Conservation (phyloP, 2,797 vertebrate genomes). For the Pipistrellus nathusii region DNA sequence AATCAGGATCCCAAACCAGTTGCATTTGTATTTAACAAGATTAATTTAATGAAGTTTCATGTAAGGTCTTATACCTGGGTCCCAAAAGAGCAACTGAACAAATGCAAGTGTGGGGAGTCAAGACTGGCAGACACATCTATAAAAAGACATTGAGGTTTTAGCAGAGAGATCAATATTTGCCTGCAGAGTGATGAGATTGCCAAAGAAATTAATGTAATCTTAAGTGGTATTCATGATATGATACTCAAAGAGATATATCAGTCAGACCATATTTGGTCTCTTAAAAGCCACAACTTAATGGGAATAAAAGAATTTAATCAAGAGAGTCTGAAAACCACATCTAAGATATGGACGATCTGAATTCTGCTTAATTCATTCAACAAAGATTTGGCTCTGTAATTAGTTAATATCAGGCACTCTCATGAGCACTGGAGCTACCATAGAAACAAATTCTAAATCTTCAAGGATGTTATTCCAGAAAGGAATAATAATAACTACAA, state of each 20-base stretch:
- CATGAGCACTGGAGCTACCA: neutral
- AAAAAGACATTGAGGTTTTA: neutral
- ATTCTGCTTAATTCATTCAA: constrained; percentile 45
- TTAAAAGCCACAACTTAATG: neutral
- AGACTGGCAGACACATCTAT: neutral
- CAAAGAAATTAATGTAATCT: neutral
- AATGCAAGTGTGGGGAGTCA: neutral
- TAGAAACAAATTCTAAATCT: neutral
- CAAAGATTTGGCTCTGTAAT: neutral
- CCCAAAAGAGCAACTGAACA: neutral
- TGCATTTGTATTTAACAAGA: neutral
- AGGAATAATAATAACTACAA: neutral
- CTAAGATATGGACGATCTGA: neutral
- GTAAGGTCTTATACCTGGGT: neutral
- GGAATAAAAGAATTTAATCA: neutral
- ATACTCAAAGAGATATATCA: neutral
- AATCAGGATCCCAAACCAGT: neutral
- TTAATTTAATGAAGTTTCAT: constrained; percentile 6
- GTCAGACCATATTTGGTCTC: constrained; percentile 31
- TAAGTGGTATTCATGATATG: neutral
- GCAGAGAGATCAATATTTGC: constrained; percentile 15
- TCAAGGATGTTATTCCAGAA: neutral
- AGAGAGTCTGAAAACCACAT: constrained; percentile 21
- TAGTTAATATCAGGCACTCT: neutral
- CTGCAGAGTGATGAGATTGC: neutral